Conservation (phyloP, 2,797 vertebrate species). For the Scomberomorus guttatus region DNA sequence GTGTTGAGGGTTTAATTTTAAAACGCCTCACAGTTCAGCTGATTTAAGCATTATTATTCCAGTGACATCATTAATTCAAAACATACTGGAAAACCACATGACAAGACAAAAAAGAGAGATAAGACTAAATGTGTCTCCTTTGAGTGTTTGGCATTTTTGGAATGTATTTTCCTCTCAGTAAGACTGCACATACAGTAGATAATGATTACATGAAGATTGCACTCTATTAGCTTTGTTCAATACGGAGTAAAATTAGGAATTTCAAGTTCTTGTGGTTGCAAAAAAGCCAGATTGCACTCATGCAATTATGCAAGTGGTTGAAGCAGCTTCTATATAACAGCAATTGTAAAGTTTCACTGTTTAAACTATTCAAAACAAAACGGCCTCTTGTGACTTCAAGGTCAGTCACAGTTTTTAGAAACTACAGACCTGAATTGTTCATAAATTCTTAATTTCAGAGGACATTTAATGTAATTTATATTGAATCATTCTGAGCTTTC, state of each 20-base stretch:
- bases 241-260: not conserved
- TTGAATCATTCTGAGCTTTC: not conserved
- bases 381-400: not conserved
- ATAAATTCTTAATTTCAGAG: not conserved
- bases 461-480: not conserved
- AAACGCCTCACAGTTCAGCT: not conserved
- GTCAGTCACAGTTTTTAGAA: not conserved
- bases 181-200: not conserved
- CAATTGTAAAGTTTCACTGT: not conserved
- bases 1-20: not conserved
- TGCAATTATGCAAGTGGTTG: not conserved
- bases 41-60: not conserved
- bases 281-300: not conserved
- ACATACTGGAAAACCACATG: not conserved
- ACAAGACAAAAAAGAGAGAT: not conserved
- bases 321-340: not conserved
- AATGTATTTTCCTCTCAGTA: not conserved
- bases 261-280: not conserved
- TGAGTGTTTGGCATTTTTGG: not conserved
- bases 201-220: not conserved
- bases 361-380: not conserved
- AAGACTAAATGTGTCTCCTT: not conserved
- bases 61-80: not conserved
- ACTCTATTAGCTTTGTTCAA: not conserved
- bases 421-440: not conserved